Percentiles rank a stretch among this genome's conserved stretches.
Evolutionary conservation across 2,888 invertebrate species (phyloP).

Genomic region (Drosophila multiciliata): DNA sequence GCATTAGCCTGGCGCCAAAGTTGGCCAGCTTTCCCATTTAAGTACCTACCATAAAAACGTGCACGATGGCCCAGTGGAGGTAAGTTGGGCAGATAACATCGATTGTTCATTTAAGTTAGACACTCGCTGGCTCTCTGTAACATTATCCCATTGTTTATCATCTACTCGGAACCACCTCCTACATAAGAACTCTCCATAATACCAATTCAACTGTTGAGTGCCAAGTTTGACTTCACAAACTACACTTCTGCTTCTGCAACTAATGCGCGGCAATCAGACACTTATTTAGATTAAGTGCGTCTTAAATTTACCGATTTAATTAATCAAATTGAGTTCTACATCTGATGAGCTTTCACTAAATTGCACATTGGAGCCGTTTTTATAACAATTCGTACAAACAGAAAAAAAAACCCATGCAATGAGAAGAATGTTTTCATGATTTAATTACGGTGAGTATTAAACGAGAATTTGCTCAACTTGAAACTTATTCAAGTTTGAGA

Average conservation of each 20-base stretch:
- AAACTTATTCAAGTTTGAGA: neutral
- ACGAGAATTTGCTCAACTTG: neutral
- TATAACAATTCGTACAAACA: neutral
- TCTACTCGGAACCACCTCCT: conserved; percentile 26
- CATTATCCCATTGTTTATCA: conserved; percentile 52
- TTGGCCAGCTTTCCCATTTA: conserved; percentile 43
- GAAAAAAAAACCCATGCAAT: neutral
- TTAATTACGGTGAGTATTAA: neutral
- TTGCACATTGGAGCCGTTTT: neutral
- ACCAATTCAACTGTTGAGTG: conserved; percentile 9
- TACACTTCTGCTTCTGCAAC: conserved; percentile 1
- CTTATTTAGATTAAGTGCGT: conserved; percentile 63
- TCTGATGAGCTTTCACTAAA: conserved; percentile 25
- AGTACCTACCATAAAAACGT: conserved; percentile 62
- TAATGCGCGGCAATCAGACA: conserved; percentile 54
- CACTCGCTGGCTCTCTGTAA: conserved; percentile 15
- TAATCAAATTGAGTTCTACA: conserved; percentile 70
- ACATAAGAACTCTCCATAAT: neutral
- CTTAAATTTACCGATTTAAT: conserved; percentile 63
- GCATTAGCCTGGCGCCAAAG: conserved; percentile 74
- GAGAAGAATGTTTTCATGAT: neutral
- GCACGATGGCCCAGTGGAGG: conserved; percentile 28
- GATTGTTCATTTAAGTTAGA: conserved; percentile 67
- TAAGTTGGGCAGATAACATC: conserved; percentile 57
- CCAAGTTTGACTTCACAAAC: conserved; percentile 38